These are phyloP conservation scores for Amblyjoppa fuscipennis DNA, from an alignment of 2,888 invertebrate species.

Conservation along the genomic window DNA sequence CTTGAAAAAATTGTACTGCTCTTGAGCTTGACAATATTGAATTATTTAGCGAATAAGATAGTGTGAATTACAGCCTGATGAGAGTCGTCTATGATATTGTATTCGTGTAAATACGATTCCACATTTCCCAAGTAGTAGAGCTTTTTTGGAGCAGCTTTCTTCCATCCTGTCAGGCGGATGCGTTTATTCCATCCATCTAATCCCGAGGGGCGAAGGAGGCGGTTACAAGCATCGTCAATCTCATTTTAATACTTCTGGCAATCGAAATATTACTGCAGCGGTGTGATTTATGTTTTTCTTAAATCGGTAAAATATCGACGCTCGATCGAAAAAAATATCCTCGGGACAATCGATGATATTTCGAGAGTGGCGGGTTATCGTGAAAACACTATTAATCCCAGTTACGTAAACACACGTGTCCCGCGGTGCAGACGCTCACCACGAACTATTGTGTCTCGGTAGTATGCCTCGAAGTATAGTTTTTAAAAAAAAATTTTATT, in stretches of 20 bases:
- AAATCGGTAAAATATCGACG: background rate
- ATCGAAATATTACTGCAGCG: background rate
- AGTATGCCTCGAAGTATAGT: conserved; percentile 2
- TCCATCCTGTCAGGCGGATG: conserved; percentile 3
- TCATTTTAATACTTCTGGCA: background rate
- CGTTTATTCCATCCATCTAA: conserved; percentile 14
- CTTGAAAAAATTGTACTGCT: background rate
- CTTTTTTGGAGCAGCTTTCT: conserved; percentile 7
- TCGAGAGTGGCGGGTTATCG: background rate
- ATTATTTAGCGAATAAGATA: background rate
- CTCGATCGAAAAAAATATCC: conserved; percentile 4
- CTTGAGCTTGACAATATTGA: background rate
- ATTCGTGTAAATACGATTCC: background rate
- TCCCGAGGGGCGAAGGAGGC: background rate
- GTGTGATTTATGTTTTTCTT: background rate
- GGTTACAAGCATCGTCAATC: background rate
- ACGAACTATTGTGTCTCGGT: conserved; percentile 14
- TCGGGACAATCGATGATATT: background rate
- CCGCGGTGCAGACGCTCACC: conserved; percentile 51
- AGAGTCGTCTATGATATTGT: conserved; percentile 8
- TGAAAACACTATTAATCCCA: conserved; percentile 5
- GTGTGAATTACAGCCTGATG: background rate
- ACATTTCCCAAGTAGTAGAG: background rate
- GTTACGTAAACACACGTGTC: conserved; percentile 56
- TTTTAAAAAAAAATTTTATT: background rate